Percentiles rank a stretch among this genome's conserved stretches.
phyloP scores from a whole-genome alignment of 2,113 vertebrate species.

The Addax nasomaculatus region DNA sequence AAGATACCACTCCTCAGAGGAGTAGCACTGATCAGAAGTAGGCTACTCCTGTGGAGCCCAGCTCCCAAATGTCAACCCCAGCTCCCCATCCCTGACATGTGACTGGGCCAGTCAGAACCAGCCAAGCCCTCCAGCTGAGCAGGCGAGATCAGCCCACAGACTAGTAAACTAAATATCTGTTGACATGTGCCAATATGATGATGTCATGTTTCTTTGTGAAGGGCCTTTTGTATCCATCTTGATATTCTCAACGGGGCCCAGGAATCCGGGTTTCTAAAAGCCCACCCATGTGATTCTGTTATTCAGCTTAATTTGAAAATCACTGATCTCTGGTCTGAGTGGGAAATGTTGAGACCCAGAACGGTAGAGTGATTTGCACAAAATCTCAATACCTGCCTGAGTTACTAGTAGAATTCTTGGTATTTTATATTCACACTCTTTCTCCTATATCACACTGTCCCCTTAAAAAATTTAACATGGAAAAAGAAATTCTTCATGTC shows the following conservation, averaged over 20 bases:
- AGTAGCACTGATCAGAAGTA: background rate
- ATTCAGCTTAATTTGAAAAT: background rate
- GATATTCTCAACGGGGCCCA: background rate
- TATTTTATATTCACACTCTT: background rate
- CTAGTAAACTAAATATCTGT: background rate
- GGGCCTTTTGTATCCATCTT: background rate
- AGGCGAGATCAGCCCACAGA: background rate
- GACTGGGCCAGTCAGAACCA: background rate
- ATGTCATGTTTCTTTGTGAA: background rate
- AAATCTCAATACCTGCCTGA: background rate
- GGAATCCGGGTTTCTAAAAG: background rate
- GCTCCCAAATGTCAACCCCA: background rate
- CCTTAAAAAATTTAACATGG: background rate
- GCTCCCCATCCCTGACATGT: background rate
- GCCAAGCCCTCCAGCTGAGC: too few species aligned
- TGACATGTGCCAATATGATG: background rate
- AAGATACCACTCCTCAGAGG: background rate
- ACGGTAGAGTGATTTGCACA: background rate
- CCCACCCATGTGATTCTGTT: background rate
- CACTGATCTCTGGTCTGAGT: background rate
- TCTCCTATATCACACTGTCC: background rate
- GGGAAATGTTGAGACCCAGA: background rate
- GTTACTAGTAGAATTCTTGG: background rate
- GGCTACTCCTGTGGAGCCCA: background rate
- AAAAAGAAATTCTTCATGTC: slow-evolving; percentile 16